Evolutionary conservation across 2,113 vertebrate genomes (phyloP).

Genomic region (Corapipo altera): DNA sequence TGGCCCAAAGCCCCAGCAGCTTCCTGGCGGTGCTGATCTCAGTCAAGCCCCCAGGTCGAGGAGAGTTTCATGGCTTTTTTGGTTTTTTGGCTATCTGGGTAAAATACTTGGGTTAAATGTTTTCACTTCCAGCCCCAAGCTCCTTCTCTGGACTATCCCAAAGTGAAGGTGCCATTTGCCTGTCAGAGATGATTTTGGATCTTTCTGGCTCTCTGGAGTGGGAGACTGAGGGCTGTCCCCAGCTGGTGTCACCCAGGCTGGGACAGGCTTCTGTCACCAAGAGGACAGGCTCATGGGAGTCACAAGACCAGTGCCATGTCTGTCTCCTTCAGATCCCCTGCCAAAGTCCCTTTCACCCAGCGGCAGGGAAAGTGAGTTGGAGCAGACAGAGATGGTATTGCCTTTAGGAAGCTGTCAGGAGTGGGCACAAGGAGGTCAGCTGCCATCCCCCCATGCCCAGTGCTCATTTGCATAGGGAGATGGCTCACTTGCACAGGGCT

Average conservation of each 20-base stretch:
- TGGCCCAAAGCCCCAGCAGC: background rate
- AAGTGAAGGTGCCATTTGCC: background rate
- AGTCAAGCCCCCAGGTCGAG: accelerated
- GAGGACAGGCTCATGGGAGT: background rate
- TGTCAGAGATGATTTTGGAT: background rate
- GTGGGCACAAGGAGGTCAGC: background rate
- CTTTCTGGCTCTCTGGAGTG: background rate
- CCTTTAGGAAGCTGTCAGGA: background rate
- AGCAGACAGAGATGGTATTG: background rate
- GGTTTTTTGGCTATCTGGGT: background rate
- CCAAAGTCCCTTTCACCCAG: accelerated
- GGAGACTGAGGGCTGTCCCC: background rate
- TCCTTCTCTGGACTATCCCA: background rate
- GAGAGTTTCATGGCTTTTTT: background rate
- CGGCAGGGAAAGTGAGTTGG: background rate
- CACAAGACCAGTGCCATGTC: background rate
- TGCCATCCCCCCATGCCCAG: background rate
- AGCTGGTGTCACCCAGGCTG: background rate
- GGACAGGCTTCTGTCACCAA: background rate
- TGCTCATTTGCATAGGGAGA: background rate
- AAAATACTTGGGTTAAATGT: background rate
- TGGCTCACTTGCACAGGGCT: background rate
- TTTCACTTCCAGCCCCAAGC: background rate
- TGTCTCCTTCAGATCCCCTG: background rate
- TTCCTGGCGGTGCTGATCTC: accelerated